These are phyloP conservation scores for Quiscalus mexicanus DNA, from an alignment of 2,113 vertebrate species.

Conservation along the genomic window DNA sequence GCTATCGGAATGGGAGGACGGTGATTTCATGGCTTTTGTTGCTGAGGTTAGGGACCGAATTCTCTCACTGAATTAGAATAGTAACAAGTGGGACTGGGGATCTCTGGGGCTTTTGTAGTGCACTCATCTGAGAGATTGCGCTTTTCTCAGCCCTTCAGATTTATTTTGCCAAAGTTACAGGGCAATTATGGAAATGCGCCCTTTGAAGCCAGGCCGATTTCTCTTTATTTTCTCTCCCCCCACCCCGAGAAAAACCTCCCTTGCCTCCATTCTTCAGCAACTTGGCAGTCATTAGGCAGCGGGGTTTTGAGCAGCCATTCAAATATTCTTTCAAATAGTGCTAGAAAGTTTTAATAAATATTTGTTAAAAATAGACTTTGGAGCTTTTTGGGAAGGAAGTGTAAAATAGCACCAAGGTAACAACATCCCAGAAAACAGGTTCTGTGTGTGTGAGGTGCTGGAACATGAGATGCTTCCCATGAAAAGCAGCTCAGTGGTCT, in stretches of 20 bases:
- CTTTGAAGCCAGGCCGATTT: constrained; percentile 89
- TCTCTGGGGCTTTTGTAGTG: constrained; percentile 86
- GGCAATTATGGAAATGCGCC: constrained; percentile 97
- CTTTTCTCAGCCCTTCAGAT: constrained; percentile 90
- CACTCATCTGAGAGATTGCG: constrained; percentile 92
- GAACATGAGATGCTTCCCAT: neutral
- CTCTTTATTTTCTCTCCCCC: constrained; percentile 79
- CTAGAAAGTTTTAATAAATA: constrained; percentile 48
- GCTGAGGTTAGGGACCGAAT: constrained; percentile 81
- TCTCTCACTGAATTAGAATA: constrained; percentile 84
- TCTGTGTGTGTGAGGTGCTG: neutral
- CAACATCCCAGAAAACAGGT: neutral
- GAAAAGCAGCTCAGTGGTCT: neutral
- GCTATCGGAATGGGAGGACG: constrained; percentile 75
- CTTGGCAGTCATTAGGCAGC: neutral
- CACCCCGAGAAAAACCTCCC: constrained; percentile 75
- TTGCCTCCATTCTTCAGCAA: constrained; percentile 53
- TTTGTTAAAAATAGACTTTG: neutral
- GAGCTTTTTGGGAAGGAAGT: constrained; percentile 5
- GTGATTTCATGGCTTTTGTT: constrained; percentile 92
- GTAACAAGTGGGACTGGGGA: constrained; percentile 89
- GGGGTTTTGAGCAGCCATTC: constrained; percentile 42
- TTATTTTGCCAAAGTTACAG: constrained; percentile 94
- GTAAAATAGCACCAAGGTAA: neutral
- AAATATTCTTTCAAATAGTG: constrained; percentile 30